phyloP scores from a whole-genome alignment of 2,888 invertebrate genomes.

The Norana najaformis region DNA sequence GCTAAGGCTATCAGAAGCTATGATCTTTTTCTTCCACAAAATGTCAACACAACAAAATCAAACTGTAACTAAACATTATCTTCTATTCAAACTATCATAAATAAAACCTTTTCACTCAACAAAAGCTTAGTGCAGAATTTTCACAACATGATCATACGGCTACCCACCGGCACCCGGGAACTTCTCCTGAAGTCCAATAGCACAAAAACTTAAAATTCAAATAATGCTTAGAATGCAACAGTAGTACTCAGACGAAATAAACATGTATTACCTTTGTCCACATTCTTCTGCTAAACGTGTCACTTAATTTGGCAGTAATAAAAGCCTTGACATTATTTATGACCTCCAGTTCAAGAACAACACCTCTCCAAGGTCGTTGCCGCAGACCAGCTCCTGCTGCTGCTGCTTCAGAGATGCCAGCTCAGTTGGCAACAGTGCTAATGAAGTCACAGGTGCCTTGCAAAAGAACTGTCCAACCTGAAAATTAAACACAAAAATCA shows the following conservation, averaged over 20 bases:
- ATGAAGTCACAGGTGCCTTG: slow-evolving; percentile 21
- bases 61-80: background rate
- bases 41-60: background rate
- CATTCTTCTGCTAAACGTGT: background rate
- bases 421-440: background rate
- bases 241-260: background rate
- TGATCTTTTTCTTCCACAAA: background rate
- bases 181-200: background rate
- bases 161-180: too few species aligned
- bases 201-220: background rate
- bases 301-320: background rate
- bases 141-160: background rate
- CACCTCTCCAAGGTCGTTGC: slow-evolving; percentile 8
- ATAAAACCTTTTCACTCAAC: background rate
- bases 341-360: background rate
- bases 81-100: background rate
- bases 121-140: background rate
- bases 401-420: background rate
- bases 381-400: background rate
- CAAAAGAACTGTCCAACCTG: slow-evolving; percentile 33
- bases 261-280: background rate
- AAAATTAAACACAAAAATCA: slow-evolving; percentile 37
- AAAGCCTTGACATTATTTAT: background rate
- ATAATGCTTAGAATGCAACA: background rate
- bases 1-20: too few species aligned